A percentile compares a stretch with the other conserved stretches of the same genome.
Evolutionary conservation across 1,140 invertebrate genomes (phyloP).

Genomic region (Paracyclopina nana): DNA sequence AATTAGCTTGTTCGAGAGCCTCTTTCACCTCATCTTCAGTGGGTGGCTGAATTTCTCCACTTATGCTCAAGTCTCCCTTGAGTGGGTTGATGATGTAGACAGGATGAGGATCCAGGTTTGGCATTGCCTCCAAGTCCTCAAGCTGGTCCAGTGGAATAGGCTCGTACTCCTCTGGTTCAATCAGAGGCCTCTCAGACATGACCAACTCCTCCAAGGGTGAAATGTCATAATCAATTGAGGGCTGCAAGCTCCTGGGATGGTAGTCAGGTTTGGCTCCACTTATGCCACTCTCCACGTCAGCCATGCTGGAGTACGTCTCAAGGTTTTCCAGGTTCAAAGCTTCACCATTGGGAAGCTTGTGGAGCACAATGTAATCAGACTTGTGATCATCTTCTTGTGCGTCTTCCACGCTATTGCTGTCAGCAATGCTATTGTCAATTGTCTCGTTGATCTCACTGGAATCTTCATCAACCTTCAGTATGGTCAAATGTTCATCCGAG

Average conservation of each 20-base stretch:
- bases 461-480: not conserved
- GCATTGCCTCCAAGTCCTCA: not conserved
- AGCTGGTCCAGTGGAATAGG: not conserved
- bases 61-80: not conserved
- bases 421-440: not conserved
- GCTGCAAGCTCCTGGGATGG: not conserved
- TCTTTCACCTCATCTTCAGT: not conserved
- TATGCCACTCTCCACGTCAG: not conserved
- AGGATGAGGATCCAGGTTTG: not conserved
- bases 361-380: conserved; percentile 5
- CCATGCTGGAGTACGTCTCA: conserved; percentile 1
- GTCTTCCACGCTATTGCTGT: not conserved
- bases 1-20: not conserved
- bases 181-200: not conserved
- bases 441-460: not conserved
- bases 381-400: conserved; percentile 2
- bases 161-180: not conserved
- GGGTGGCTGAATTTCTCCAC: not conserved
- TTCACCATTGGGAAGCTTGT: conserved; percentile 11
- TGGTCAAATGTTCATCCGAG: not conserved
- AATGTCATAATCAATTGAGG: no score
- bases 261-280: not conserved
- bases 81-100: not conserved
- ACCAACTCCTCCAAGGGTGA: not conserved
- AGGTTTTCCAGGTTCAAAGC: conserved; percentile 11